Evolutionary conservation across 2,113 vertebrate species (phyloP).

Genomic region (Heterocephalus glaber): DNA sequence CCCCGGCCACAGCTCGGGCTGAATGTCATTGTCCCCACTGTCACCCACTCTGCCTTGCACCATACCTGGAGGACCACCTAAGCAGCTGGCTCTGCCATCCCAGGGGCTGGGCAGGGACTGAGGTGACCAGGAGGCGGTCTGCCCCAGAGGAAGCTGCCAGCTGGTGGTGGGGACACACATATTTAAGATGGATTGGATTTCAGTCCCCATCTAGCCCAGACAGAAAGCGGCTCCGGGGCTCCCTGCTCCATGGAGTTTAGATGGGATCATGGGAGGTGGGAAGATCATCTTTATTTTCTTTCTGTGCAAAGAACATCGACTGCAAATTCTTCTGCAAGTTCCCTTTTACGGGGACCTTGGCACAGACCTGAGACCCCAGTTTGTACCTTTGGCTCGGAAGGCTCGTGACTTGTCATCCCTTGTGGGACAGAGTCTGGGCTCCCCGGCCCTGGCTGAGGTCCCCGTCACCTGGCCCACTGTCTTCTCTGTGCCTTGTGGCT

Average conservation of each 20-base stretch:
- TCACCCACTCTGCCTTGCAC: background rate
- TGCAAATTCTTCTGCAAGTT: background rate
- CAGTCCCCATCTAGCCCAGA: background rate
- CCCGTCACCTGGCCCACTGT: background rate
- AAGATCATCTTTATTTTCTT: background rate
- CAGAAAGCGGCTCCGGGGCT: background rate
- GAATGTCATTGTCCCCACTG: background rate
- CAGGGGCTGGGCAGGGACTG: background rate
- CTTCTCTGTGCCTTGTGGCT: background rate
- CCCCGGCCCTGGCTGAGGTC: background rate
- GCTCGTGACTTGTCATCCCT: background rate
- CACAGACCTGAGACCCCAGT: background rate
- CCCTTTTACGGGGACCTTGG: background rate
- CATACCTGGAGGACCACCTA: accelerated
- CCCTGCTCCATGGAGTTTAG: background rate
- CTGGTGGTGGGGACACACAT: too few relatives aligned
- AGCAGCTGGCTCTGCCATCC: background rate
- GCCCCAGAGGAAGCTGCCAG: background rate
- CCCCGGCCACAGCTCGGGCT: accelerated
- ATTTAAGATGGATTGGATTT: background rate
- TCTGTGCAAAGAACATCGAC: background rate
- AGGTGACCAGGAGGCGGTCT: background rate
- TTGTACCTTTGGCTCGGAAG: background rate
- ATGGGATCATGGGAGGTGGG: background rate
- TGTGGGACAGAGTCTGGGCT: background rate